Conservation (phyloP, 2,797 vertebrate genomes). For the Microctenopoma stevenorrisi region DNA sequence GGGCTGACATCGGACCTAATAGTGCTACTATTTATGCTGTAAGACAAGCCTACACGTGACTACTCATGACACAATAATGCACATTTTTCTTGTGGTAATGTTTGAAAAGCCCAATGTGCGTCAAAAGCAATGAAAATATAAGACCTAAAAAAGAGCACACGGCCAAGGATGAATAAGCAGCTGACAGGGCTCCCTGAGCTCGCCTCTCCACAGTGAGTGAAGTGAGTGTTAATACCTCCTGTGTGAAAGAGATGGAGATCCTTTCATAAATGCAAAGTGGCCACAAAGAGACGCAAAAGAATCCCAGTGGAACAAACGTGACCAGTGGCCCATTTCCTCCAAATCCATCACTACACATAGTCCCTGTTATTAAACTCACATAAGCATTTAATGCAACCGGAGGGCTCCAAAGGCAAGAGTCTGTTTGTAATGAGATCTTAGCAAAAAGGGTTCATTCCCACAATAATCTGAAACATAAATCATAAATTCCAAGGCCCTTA, state of each 20-base stretch:
- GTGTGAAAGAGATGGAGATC: too few species aligned
- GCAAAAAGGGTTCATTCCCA: slow-evolving; percentile 27
- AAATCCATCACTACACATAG: neutral
- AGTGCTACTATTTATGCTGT: slow-evolving; percentile 12
- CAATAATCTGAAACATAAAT: slow-evolving; percentile 24
- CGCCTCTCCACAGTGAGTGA: neutral
- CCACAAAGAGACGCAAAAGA: neutral
- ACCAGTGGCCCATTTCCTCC: too few species aligned
- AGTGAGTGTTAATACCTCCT: too few species aligned
- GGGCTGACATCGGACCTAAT: slow-evolving; percentile 6
- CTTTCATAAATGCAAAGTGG: too few species aligned
- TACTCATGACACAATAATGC: neutral
- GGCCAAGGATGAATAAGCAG: too few species aligned
- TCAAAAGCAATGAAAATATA: slow-evolving; percentile 1
- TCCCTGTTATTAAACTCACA: slow-evolving; percentile 5
- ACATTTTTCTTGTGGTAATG: slow-evolving; percentile 5
- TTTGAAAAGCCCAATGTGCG: neutral
- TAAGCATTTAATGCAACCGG: slow-evolving; percentile 17
- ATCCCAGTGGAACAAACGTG: neutral
- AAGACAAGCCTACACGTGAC: slow-evolving; percentile 13
- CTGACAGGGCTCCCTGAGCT: too few species aligned
- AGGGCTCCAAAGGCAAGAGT: slow-evolving; percentile 8
- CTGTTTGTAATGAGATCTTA: slow-evolving; percentile 2
- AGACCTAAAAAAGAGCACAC: neutral
- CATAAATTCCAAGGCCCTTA: slow-evolving; percentile 76